Evolutionary conservation across 2,113 vertebrate species (phyloP).

Genomic region (Gnathonemus echidnorhynchus): DNA sequence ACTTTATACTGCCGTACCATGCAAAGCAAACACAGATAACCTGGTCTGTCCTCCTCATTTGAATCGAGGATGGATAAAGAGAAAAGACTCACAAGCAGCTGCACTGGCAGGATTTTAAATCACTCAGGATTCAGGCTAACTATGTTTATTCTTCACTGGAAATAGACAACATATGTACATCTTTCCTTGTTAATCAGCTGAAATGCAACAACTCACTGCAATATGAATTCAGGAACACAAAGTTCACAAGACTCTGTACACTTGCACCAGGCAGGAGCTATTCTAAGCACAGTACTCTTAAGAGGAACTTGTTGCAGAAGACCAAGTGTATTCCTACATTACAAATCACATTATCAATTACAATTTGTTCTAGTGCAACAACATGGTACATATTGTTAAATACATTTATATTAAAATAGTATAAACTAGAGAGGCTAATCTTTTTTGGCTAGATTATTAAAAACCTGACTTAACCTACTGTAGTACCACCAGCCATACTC

Average conservation of each 20-base stretch:
- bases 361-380: not conserved
- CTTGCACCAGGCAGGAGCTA: not conserved
- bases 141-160: not conserved
- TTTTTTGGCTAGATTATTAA: not conserved
- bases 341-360: not conserved
- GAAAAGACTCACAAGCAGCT: not conserved
- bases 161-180: not conserved
- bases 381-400: not conserved
- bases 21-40: not conserved
- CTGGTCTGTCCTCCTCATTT: not conserved
- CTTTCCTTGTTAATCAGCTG: not conserved
- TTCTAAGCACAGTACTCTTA: not conserved
- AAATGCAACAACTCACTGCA: not conserved
- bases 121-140: not conserved
- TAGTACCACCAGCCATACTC: not conserved
- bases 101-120: not conserved
- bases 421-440: not conserved
- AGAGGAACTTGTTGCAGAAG: not conserved
- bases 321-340: not conserved
- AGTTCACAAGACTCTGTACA: not conserved
- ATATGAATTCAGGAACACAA: not conserved
- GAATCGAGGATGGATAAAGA: not conserved
- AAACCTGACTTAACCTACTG: not conserved
- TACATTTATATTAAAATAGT: not conserved
- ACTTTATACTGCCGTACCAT: not conserved